Evolutionary conservation across 92 coral and sea anemone genomes (phyloP).

Genomic region (Umimayanthus kanabou): DNA sequence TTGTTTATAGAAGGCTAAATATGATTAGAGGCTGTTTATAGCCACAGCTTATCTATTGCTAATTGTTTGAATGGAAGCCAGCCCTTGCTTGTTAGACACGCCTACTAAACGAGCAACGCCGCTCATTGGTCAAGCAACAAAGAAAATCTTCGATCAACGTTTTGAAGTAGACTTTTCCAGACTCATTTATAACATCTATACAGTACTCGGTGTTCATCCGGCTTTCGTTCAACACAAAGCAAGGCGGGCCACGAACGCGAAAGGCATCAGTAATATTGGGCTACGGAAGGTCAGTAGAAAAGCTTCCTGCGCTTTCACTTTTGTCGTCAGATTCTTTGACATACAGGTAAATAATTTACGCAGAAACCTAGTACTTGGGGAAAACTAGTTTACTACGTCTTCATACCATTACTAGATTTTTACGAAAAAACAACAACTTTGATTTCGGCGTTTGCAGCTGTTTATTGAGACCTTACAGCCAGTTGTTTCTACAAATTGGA

Average conservation of each 20-base stretch:
- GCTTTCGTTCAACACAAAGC: neutral
- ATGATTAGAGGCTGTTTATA: neutral
- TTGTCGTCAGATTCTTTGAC: neutral
- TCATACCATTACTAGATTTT: neutral
- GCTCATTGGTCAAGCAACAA: slow-evolving; percentile 2
- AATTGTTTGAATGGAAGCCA: slow-evolving; percentile 5
- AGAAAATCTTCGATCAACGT: neutral
- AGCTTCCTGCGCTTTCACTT: neutral
- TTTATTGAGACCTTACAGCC: too few relatives aligned
- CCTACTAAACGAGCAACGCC: neutral
- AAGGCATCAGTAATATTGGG: neutral
- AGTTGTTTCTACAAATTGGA: too few relatives aligned
- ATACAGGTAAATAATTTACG: neutral
- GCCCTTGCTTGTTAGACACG: slow-evolving; percentile 2
- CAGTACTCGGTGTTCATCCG: neutral
- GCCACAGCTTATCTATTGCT: neutral
- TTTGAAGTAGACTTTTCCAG: neutral
- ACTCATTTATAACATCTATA: neutral
- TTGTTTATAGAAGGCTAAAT: neutral
- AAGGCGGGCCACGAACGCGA: neutral
- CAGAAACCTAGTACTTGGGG: neutral
- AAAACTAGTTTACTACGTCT: neutral
- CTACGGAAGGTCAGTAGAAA: neutral
- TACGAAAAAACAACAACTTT: neutral
- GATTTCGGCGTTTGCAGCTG: neutral